phyloP scores from a whole-genome alignment of 2,888 invertebrate species.

The Dorcus hopei region DNA sequence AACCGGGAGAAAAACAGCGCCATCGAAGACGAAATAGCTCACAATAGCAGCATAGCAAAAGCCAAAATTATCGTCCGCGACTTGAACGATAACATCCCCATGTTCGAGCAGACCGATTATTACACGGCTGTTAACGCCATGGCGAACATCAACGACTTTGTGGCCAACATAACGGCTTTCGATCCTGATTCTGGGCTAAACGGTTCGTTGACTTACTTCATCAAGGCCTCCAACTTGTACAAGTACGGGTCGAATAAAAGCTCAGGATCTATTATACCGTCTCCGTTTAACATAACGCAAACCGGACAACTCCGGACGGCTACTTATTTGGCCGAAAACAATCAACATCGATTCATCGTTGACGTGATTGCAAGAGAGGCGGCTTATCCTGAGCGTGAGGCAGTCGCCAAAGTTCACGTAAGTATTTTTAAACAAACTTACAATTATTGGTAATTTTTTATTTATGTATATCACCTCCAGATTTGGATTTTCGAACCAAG shows the following conservation, averaged over 20 bases:
- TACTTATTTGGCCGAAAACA: slow-evolving; percentile 82
- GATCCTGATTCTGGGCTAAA: slow-evolving; percentile 84
- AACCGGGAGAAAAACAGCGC: slow-evolving; percentile 51
- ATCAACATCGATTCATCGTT: slow-evolving; percentile 81
- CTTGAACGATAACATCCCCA: slow-evolving; percentile 82
- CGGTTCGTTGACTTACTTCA: slow-evolving; percentile 77
- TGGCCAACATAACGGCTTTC: slow-evolving; percentile 71
- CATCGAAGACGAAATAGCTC: slow-evolving; percentile 44
- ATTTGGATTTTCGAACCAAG: slow-evolving; percentile 87
- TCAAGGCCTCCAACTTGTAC: slow-evolving; percentile 77
- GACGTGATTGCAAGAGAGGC: slow-evolving; percentile 81
- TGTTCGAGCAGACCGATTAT: slow-evolving; percentile 42
- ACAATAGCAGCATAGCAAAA: slow-evolving; percentile 68
- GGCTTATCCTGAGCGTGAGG: slow-evolving; percentile 74
- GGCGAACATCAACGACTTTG: slow-evolving; percentile 71
- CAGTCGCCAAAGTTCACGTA: slow-evolving; percentile 75
- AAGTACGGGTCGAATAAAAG: slow-evolving; percentile 73
- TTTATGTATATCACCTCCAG: slow-evolving; percentile 53
- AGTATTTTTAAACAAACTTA: slow-evolving; percentile 42
- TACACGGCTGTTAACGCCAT: slow-evolving; percentile 70
- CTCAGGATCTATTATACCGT: slow-evolving; percentile 84
- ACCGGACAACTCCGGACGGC: slow-evolving; percentile 72
- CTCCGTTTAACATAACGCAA: slow-evolving; percentile 77
- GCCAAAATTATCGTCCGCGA: slow-evolving; percentile 73
- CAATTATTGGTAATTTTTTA: too few relatives aligned